A percentile compares a stretch with the other conserved stretches of the same genome.
Conservation (phyloP, 2,113 vertebrate genomes). For the Indri indri region DNA sequence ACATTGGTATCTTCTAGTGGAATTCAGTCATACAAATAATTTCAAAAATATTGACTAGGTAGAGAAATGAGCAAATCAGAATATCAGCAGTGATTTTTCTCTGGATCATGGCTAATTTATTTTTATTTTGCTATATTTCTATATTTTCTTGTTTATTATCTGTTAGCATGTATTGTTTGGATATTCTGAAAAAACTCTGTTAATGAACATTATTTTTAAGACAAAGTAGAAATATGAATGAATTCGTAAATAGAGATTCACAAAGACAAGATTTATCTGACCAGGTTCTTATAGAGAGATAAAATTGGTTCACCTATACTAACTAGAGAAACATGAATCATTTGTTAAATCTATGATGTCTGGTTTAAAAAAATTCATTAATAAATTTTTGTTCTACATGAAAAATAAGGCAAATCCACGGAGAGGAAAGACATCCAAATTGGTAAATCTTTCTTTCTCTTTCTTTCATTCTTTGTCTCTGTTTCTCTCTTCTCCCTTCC, state of each 20-base stretch:
- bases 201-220: slow-evolving; percentile 12
- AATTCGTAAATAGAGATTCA: not conserved
- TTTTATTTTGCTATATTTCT: not conserved
- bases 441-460: not conserved
- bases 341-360: not conserved
- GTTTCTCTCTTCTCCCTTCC: no score
- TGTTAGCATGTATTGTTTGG: not conserved
- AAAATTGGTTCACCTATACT: not conserved
- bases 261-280: slow-evolving; percentile 31
- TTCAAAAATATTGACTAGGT: slow-evolving; percentile 11
- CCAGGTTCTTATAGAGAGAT: not conserved
- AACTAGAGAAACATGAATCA: not conserved
- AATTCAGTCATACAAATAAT: not conserved
- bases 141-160: not conserved
- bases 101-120: not conserved
- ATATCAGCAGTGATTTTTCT: not conserved
- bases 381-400: not conserved
- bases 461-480: not conserved
- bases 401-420: not conserved
- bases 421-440: not conserved
- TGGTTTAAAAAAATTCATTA: not conserved
- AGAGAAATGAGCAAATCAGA: not conserved
- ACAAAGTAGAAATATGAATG: not conserved
- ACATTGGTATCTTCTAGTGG: not conserved
- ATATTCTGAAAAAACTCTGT: not conserved